phyloP scores from a whole-genome alignment of 2,888 invertebrate genomes.

The Plemyria rubiginata region DNA sequence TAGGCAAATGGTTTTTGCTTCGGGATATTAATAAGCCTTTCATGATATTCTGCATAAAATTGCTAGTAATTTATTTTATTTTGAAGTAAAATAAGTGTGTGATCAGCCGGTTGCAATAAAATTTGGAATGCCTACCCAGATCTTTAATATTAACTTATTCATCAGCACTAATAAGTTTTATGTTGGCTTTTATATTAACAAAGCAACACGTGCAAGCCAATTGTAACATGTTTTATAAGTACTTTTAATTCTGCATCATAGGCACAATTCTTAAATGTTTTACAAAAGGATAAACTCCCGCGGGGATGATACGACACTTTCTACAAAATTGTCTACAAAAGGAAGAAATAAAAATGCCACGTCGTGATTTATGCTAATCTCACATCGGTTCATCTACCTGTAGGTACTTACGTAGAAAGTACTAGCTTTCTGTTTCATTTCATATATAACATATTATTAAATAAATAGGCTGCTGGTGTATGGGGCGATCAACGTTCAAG shows the following conservation, averaged over 20 bases:
- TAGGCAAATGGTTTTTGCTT: conserved; percentile 34
- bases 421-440: conserved; percentile 46
- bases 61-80: too few relatives aligned
- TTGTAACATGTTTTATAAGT: neutral
- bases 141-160: too few relatives aligned
- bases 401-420: too few relatives aligned
- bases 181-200: neutral
- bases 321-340: conserved; percentile 46
- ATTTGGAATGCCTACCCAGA: too few relatives aligned
- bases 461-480: conserved; percentile 58
- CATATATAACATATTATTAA: conserved; percentile 49
- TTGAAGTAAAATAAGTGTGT: too few relatives aligned
- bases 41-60: conserved; percentile 21
- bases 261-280: conserved; percentile 34
- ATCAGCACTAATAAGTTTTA: too few relatives aligned
- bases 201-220: neutral
- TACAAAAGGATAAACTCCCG: conserved; percentile 36
- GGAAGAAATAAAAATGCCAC: conserved; percentile 49
- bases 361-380: conserved; percentile 54
- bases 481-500: conserved; percentile 56
- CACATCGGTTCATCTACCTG: conserved; percentile 42
- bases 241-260: neutral
- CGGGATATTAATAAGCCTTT: conserved; percentile 23
- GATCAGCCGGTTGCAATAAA: too few relatives aligned
- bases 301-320: conserved; percentile 39